phyloP scores from a whole-genome alignment of 2,113 vertebrate genomes.

The Ancistrus triradiatus region DNA sequence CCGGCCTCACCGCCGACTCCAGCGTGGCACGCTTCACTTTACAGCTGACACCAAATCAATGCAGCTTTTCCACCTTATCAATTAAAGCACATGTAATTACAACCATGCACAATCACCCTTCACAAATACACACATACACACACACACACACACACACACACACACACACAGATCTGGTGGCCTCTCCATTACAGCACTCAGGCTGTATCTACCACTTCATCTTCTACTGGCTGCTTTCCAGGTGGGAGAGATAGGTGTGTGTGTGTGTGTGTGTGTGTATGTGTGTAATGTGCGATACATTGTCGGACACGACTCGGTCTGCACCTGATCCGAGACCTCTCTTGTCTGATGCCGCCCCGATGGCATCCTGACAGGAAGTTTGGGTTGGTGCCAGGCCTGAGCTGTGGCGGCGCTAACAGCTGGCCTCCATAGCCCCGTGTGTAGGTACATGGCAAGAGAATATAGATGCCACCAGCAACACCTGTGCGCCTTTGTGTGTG shows the following conservation, averaged over 20 bases:
- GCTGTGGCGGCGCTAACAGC: slow-evolving; percentile 54
- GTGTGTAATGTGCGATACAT: slow-evolving; percentile 21
- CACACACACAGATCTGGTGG: slow-evolving; percentile 7
- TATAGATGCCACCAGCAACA: slow-evolving; percentile 59
- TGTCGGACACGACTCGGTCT: slow-evolving; percentile 24
- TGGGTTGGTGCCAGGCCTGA: slow-evolving; percentile 39
- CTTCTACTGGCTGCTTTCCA: slow-evolving; percentile 27
- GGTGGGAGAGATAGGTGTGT: slow-evolving; percentile 22
- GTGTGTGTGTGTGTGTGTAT: slow-evolving; percentile 26
- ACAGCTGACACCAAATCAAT: slow-evolving; percentile 71
- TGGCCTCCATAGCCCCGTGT: slow-evolving; percentile 59
- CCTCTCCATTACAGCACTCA: slow-evolving; percentile 18
- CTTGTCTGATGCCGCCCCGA: slow-evolving; percentile 15
- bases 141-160: slow-evolving; percentile 16
- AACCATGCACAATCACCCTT: slow-evolving; percentile 64
- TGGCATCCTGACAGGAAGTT: slow-evolving; percentile 21
- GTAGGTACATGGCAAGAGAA: slow-evolving; percentile 54
- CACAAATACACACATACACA: slow-evolving; percentile 49
- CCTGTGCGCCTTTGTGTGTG: slow-evolving; percentile 56
- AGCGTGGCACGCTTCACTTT: slow-evolving; percentile 35
- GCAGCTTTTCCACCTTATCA: slow-evolving; percentile 73
- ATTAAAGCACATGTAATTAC: slow-evolving; percentile 75
- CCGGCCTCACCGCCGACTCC: slow-evolving; percentile 14
- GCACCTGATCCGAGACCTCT: slow-evolving; percentile 44
- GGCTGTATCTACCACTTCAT: slow-evolving; percentile 26